phyloP scores from a whole-genome alignment of 2,113 vertebrate genomes.

The Vidua chalybeata region DNA sequence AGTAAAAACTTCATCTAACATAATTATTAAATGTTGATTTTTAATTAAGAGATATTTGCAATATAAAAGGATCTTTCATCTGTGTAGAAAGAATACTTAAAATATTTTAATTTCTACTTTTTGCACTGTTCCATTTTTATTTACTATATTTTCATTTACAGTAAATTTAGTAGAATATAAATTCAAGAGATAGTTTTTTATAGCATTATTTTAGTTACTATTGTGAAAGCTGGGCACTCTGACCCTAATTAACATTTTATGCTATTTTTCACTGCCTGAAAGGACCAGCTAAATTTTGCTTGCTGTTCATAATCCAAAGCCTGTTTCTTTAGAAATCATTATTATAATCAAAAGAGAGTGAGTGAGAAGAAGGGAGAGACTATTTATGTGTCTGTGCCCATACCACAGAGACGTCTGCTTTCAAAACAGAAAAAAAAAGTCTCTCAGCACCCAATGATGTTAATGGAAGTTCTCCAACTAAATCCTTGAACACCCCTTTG shows the following conservation, averaged over 20 bases:
- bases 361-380: background rate
- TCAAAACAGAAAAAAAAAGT: background rate
- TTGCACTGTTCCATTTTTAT: background rate
- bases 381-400: background rate
- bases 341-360: background rate
- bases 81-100: constrained; percentile 13
- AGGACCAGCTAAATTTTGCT: background rate
- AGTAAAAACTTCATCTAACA: constrained; percentile 23
- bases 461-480: constrained; percentile 17
- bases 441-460: background rate
- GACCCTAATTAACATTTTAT: background rate
- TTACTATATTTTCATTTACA: background rate
- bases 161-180: background rate
- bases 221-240: background rate
- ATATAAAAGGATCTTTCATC: constrained; percentile 60
- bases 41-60: constrained; percentile 67
- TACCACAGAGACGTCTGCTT: background rate
- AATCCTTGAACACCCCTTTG: background rate
- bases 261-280: background rate
- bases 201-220: background rate
- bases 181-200: background rate
- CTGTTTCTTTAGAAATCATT: background rate
- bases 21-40: constrained; percentile 54
- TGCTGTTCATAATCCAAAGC: background rate
- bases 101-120: constrained; percentile 27